Conservation (phyloP, 2,797 vertebrate species). For the Phaenicophaeus curvirostris region DNA sequence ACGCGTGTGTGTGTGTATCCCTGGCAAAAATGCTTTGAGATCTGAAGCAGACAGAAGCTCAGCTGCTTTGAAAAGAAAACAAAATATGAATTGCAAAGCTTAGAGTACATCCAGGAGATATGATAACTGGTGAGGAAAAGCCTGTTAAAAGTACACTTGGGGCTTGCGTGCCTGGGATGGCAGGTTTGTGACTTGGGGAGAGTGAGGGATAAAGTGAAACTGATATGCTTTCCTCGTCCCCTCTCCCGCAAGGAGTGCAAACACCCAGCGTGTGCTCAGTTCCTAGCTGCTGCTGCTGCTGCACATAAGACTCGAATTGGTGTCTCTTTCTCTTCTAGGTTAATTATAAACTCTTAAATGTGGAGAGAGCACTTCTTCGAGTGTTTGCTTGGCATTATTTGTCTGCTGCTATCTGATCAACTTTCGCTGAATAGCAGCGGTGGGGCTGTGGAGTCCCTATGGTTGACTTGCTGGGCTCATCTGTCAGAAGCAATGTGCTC, state of each 20-base stretch:
- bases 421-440: constrained; percentile 40
- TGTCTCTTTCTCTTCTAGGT: not conserved
- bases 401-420: constrained; percentile 60
- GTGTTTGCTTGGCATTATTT: constrained; percentile 52
- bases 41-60: constrained; percentile 3
- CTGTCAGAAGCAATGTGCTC: constrained; percentile 30
- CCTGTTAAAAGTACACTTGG: constrained; percentile 4
- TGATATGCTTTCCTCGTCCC: fast-evolving
- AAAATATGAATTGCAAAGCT: not conserved
- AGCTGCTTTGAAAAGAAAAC: constrained; percentile 52
- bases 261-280: fast-evolving
- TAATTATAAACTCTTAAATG: constrained; percentile 43
- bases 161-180: constrained; percentile 1
- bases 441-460: constrained; percentile 2
- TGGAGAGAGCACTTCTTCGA: constrained; percentile 8
- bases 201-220: not conserved
- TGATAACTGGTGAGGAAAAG: not conserved
- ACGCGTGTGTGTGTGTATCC: not conserved
- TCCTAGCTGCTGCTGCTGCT: not conserved
- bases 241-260: not conserved
- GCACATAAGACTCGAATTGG: not conserved
- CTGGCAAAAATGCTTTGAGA: constrained; percentile 55
- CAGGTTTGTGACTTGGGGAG: not conserved
- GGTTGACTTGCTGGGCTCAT: constrained; percentile 51
- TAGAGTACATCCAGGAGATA: not conserved